Evolutionary conservation across 1,140 invertebrate genomes (phyloP), one percentile per base, ranked within the genome.

Genomic region (Cyphomyrmex costatus): DNA sequence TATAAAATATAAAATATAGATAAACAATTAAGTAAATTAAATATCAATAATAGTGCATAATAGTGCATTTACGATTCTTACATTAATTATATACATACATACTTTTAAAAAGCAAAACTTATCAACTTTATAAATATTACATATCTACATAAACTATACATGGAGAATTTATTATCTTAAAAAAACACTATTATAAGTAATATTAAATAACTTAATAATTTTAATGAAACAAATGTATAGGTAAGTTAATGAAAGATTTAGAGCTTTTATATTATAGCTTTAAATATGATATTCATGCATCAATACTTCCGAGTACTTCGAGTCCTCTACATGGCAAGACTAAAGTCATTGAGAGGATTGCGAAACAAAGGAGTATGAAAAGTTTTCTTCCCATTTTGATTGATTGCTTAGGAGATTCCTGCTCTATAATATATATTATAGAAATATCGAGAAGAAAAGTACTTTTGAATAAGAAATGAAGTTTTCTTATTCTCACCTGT

Each of bases 381-480:
- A 89, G 5, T 56, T 85, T 89, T 3, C 58, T 89, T 2, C 63
- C 73, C 91, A 92, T 92, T 46, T 86, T 90, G 46, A 53, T 80
- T 21, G 12, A 33, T 68, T 68, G 14, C 58, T 78, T 16, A 7
- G 51, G 8, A 70, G 14, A 42, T 53, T 14, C 1, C 14, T 51
- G 27, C 53, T 53, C 0, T 42, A 33, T 12, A 70, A 60, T 56
- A 49, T 4, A 56, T n/a, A n/a, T n/a, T n/a, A n/a, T 36, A 83
- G 21, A 8, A 60, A 42, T 5, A 0, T n/a, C 19, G 3, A 49
- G 1, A 58, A 66, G 21, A 53, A 16, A 46, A 49, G 46, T 6
- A 21, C 19, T 66, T 78, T 42, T 24, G 21, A 30, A 65, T 24
- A 51, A 19, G 16, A 85, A 6, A 21, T 24, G 10, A 30, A 51